phyloP scores from a whole-genome alignment of 2,797 vertebrate species.

The Fringilla coelebs region DNA sequence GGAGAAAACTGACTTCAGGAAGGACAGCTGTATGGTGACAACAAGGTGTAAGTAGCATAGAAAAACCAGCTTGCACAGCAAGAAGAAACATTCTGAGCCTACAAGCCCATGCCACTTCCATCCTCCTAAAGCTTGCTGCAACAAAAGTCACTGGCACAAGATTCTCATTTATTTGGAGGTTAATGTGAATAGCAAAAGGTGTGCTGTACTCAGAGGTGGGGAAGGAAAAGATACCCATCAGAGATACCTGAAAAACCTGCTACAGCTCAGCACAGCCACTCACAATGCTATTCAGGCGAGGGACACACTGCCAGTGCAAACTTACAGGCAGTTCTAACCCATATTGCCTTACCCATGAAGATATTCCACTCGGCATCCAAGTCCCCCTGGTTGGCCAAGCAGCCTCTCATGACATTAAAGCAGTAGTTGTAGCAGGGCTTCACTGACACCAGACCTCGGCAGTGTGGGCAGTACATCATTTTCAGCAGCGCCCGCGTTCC shows the following conservation, averaged over 20 bases:
- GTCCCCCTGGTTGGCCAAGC: slow-evolving; percentile 95
- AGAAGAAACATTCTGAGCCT: background rate
- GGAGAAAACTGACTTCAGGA: background rate
- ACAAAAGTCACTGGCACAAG: background rate
- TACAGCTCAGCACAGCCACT: background rate
- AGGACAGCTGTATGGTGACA: background rate
- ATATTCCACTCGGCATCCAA: slow-evolving; percentile 95
- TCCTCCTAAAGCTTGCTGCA: background rate
- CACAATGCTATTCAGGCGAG: background rate
- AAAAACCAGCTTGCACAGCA: background rate
- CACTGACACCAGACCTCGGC: slow-evolving; percentile 88
- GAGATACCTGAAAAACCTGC: background rate
- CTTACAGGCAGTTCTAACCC: background rate
- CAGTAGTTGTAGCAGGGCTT: slow-evolving; percentile 98
- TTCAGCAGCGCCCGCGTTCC: slow-evolving; percentile 89
- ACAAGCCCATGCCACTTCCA: background rate
- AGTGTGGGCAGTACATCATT: slow-evolving; percentile 96
- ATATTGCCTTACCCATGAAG: slow-evolving; percentile 87
- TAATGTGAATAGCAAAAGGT: background rate
- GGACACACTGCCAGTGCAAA: fast-evolving
- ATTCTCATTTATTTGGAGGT: background rate
- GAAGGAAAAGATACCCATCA: background rate
- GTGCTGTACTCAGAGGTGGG: background rate
- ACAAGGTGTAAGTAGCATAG: background rate
- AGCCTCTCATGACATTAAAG: slow-evolving; percentile 95